Conservation (phyloP, 2,888 invertebrate species). For the Campopleginae sp. region DNA sequence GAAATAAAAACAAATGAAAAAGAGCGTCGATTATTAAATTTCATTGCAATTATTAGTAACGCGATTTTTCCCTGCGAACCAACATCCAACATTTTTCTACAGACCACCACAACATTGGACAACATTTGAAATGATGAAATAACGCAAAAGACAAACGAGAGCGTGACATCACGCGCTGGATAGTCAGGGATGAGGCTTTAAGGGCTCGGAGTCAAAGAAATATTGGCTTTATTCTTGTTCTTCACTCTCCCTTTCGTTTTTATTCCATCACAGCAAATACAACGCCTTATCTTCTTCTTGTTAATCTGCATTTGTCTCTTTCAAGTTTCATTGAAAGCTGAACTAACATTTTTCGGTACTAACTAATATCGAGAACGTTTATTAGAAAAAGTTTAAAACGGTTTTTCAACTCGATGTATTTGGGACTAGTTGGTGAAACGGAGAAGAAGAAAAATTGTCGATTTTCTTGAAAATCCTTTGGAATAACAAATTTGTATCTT, state of each 20-base stretch:
- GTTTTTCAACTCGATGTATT: slow-evolving; percentile 41
- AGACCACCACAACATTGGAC: background rate
- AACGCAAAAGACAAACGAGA: background rate
- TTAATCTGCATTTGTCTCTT: slow-evolving; percentile 46
- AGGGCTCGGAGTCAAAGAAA: slow-evolving; percentile 74
- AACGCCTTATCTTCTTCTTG: slow-evolving; percentile 73
- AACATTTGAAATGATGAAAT: slow-evolving; percentile 21
- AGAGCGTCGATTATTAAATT: background rate
- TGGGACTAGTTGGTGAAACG: slow-evolving; percentile 31
- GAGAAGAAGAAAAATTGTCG: background rate
- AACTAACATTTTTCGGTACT: slow-evolving; percentile 73
- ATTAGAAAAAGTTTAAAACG: slow-evolving; percentile 46
- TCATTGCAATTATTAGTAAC: background rate
- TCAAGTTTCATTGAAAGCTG: slow-evolving; percentile 21
- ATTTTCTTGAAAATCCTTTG: background rate
- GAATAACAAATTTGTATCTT: slow-evolving; percentile 1
- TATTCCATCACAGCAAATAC: slow-evolving; percentile 78
- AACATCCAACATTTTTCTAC: background rate
- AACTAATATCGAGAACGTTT: slow-evolving; percentile 69
- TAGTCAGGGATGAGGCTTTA: slow-evolving; percentile 68
- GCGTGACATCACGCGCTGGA: slow-evolving; percentile 42
- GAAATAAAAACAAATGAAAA: background rate
- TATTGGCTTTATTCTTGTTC: slow-evolving; percentile 69
- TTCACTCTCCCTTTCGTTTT: slow-evolving; percentile 57
- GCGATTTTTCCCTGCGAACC: background rate